These are phyloP conservation scores for Microctonus aethiopoides DNA, from an alignment of 2,888 invertebrate genomes.

Conservation along the genomic window DNA sequence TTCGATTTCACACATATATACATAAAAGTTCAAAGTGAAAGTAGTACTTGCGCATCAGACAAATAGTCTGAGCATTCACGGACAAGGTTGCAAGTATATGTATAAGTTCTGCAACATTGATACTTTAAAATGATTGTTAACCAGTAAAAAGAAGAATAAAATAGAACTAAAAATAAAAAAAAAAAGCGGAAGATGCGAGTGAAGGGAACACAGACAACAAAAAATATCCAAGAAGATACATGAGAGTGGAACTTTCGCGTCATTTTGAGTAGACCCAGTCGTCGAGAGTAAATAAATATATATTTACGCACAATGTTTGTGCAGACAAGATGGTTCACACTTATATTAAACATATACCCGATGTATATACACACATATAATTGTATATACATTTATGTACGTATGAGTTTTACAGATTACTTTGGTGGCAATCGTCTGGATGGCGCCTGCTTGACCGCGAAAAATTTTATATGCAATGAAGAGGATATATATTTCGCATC, in stretches of 20 bases:
- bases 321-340: background rate
- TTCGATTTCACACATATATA: background rate
- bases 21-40: background rate
- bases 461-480: conserved; percentile 19
- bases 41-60: background rate
- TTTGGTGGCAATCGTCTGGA: conserved; percentile 32
- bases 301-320: conserved; percentile 26
- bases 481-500: background rate
- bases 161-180: background rate
- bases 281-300: background rate
- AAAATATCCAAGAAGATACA: background rate
- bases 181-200: background rate
- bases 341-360: too few species aligned
- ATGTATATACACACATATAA: too few species aligned
- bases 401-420: conserved; percentile 22
- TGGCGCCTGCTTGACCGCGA: conserved; percentile 41
- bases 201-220: background rate
- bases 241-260: background rate
- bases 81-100: background rate
- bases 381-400: conserved; percentile 8
- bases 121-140: background rate
- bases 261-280: background rate
- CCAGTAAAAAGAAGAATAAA: background rate
- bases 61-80: background rate
- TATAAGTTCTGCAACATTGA: background rate